Evolutionary conservation across 2,888 invertebrate species (phyloP).

Genomic region (Trachelus tabidus): DNA sequence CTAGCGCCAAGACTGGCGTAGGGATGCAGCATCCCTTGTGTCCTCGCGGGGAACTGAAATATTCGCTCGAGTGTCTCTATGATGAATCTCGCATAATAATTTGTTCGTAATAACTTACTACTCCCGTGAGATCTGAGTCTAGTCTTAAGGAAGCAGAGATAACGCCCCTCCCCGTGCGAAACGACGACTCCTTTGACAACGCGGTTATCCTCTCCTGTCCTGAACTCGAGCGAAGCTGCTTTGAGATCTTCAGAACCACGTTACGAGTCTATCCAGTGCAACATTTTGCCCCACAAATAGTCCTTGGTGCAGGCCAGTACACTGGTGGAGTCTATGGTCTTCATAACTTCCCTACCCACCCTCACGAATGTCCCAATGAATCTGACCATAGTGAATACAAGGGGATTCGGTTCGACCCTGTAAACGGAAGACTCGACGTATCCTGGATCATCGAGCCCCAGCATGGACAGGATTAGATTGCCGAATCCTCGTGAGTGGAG

Average conservation of each 20-base stretch:
- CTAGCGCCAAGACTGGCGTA: conserved; percentile 16
- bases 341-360: conserved; percentile 23
- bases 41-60: not conserved
- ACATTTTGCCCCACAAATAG: conserved; percentile 30
- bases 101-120: not conserved
- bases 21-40: not conserved
- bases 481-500: not conserved
- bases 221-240: not conserved
- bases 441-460: conserved; percentile 1
- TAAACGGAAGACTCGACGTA: conserved; percentile 1
- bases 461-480: not conserved
- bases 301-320: conserved; percentile 35
- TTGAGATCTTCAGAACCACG: not conserved
- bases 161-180: not conserved
- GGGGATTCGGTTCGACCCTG: not conserved
- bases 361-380: conserved; percentile 26
- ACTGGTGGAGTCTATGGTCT: conserved; percentile 32
- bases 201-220: no score
- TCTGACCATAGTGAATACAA: conserved; percentile 24
- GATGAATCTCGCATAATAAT: not conserved
- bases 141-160: not conserved
- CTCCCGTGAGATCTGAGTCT: not conserved
- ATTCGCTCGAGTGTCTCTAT: not conserved
- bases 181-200: no score
- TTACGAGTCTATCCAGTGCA: conserved; percentile 35